These are phyloP conservation scores for Orius insidiosus DNA, from an alignment of 1,140 invertebrate genomes.

Conservation along the genomic window DNA sequence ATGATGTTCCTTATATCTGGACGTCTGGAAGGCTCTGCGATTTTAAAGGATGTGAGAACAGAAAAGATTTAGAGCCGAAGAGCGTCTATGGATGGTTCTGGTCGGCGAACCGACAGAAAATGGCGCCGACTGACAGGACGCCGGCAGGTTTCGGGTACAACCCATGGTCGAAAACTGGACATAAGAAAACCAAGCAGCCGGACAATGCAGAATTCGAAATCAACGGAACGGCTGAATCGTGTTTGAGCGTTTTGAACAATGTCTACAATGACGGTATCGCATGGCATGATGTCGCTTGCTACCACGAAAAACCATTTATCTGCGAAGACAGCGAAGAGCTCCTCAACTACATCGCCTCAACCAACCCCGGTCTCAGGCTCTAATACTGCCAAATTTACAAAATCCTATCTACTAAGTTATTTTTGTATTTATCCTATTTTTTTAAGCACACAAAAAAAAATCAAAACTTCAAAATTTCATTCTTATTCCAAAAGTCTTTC, in stretches of 20 bases:
- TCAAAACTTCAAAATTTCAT: too few species aligned
- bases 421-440: too few species aligned
- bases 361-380: constrained; percentile 52
- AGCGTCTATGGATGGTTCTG: constrained; percentile 80
- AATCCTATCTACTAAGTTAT: too few species aligned
- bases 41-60: constrained; percentile 78
- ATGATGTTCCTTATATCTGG: constrained; percentile 84
- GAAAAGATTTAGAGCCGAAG: constrained; percentile 70
- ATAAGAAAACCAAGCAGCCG: constrained; percentile 71
- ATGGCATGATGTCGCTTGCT: constrained; percentile 85
- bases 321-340: constrained; percentile 79
- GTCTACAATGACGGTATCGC: constrained; percentile 80
- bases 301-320: constrained; percentile 76
- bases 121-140: constrained; percentile 57
- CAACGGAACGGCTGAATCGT: constrained; percentile 73
- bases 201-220: constrained; percentile 86
- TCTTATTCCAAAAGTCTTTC: too few species aligned
- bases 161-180: constrained; percentile 74
- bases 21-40: constrained; percentile 77
- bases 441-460: too few species aligned
- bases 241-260: constrained; percentile 70
- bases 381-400: constrained; percentile 10
- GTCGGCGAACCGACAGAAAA: constrained; percentile 76
- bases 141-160: constrained; percentile 53
- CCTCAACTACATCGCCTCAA: constrained; percentile 61